These are phyloP conservation scores for Acrocyrtus sp. DNA, from an alignment of 2,888 invertebrate genomes.

Conservation along the genomic window DNA sequence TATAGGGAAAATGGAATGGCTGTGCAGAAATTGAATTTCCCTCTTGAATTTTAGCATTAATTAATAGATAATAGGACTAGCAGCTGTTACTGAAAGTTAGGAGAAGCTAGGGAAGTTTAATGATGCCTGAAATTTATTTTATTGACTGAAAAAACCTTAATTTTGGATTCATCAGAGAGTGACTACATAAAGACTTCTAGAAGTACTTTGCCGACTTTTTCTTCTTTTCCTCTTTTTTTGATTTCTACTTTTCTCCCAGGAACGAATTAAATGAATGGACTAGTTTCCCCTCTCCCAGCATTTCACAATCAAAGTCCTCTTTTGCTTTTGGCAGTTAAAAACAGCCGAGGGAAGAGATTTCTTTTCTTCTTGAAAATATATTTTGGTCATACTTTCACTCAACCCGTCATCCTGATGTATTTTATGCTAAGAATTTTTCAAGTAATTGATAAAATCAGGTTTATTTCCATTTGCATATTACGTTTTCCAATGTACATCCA, in stretches of 20 bases:
- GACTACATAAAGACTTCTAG: slow-evolving; percentile 1
- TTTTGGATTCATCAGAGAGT: slow-evolving; percentile 41
- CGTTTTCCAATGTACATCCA: neutral
- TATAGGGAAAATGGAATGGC: slow-evolving; percentile 26
- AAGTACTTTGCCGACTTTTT: neutral
- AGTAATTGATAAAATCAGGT: slow-evolving; percentile 38
- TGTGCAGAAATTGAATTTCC: slow-evolving; percentile 29
- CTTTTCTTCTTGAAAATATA: neutral
- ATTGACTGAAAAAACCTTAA: slow-evolving; percentile 49
- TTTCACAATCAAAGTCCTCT: slow-evolving; percentile 10
- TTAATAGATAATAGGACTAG: slow-evolving; percentile 48
- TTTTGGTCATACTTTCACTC: neutral
- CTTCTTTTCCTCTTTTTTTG: neutral
- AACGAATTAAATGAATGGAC: neutral
- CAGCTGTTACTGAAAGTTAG: slow-evolving; percentile 42
- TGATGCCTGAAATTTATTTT: slow-evolving; percentile 52
- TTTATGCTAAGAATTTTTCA: slow-evolving; percentile 17
- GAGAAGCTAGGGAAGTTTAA: slow-evolving; percentile 39
- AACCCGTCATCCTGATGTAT: neutral
- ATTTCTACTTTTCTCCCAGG: neutral
- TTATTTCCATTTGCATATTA: slow-evolving; percentile 30
- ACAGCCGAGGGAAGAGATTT: neutral
- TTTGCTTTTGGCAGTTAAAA: slow-evolving; percentile 4
- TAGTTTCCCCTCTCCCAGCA: neutral
- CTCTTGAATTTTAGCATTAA: slow-evolving; percentile 35